Conservation (phyloP, 2,888 invertebrate genomes). For the Tiphia femorata region DNA sequence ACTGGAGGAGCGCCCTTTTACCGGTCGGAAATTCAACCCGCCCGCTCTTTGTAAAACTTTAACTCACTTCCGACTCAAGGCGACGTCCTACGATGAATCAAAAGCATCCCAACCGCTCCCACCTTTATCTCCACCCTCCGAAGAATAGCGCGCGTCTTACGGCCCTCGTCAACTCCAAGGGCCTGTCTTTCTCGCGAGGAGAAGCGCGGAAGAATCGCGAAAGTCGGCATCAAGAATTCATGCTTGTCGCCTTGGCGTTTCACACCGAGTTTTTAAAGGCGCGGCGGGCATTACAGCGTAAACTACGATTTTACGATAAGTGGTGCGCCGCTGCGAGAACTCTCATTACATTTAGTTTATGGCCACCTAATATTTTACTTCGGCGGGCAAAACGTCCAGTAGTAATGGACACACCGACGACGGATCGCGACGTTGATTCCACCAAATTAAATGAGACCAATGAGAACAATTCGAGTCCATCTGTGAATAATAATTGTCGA, state of each 20-base stretch:
- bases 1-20: slow-evolving; percentile 33
- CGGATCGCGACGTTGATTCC: no score
- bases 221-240: slow-evolving; percentile 38
- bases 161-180: no score
- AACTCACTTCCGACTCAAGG: slow-evolving; percentile 41
- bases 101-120: slow-evolving; percentile 22
- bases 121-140: no score
- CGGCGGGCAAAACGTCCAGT: not conserved
- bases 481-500: no score
- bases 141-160: no score
- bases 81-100: slow-evolving; percentile 37
- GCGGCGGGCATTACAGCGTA: slow-evolving; percentile 22
- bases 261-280: slow-evolving; percentile 24
- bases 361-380: not conserved
- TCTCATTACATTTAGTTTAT: slow-evolving; percentile 23
- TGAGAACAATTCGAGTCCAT: no score
- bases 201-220: not conserved
- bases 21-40: slow-evolving; percentile 35
- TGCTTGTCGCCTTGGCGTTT: slow-evolving; percentile 24
- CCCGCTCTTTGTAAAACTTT: slow-evolving; percentile 46
- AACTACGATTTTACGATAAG: slow-evolving; percentile 43
- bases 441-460: no score
- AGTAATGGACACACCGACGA: no score
- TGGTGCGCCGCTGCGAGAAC: slow-evolving; percentile 29
- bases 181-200: no score